Conservation (phyloP, 2,113 vertebrate species). For the Aptenodytes forsteri region DNA sequence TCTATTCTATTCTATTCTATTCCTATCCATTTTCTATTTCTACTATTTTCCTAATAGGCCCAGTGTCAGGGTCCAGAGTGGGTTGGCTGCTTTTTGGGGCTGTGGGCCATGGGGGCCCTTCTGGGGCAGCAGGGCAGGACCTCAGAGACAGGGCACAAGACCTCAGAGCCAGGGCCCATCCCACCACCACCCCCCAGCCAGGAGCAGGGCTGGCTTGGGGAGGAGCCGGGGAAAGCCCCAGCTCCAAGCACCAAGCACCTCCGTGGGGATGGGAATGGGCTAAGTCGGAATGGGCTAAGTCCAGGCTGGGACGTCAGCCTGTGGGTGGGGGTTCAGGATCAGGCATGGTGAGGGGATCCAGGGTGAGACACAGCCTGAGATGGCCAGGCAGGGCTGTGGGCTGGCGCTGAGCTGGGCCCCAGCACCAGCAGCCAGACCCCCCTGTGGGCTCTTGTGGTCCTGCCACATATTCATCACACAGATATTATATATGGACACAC, state of each 20-base stretch:
- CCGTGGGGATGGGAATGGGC: not conserved
- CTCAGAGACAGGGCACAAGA: not conserved
- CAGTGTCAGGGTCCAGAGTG: not conserved
- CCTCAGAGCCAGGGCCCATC: not conserved
- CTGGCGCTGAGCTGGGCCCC: not conserved
- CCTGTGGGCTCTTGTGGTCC: accelerated
- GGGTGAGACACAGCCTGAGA: not conserved
- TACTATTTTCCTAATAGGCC: not conserved
- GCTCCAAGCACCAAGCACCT: not conserved
- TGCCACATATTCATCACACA: not conserved
- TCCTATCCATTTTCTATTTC: not conserved
- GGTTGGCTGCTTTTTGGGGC: not conserved
- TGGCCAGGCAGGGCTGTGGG: not conserved
- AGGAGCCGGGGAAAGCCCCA: not conserved
- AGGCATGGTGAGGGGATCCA: not conserved
- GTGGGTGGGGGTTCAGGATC: not conserved
- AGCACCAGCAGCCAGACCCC: not conserved
- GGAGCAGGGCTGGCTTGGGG: not conserved
- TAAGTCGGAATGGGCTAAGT: not conserved
- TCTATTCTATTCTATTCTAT: accelerated
- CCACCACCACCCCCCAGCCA: not conserved
- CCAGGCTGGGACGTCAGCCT: not conserved
- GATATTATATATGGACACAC: not conserved
- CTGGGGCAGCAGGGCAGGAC: not conserved
- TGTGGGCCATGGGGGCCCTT: not conserved